A percentile compares a stretch with the other conserved stretches of the same genome.
These are phyloP conservation scores for Argentina silus DNA, from an alignment of 2,797 vertebrate genomes.

Conservation along the genomic window DNA sequence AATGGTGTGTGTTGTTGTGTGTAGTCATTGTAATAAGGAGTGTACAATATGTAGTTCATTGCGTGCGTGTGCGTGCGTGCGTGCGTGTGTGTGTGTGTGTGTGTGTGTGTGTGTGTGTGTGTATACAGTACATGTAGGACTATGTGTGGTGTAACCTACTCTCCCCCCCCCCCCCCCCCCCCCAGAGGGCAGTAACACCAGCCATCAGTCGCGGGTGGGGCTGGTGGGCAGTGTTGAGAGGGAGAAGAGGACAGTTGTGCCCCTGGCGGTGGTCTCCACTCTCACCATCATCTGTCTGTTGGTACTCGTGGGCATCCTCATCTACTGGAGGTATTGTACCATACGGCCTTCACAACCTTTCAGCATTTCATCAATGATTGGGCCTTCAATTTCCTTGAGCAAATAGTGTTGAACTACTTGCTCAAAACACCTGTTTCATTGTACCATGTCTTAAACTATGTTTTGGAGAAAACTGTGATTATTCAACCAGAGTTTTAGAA, in stretches of 20 bases:
- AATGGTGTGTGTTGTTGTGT: background rate
- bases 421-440: too few species aligned
- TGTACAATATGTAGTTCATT: too few species aligned
- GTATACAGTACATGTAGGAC: background rate
- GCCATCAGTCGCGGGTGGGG: conserved; percentile 92
- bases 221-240: conserved; percentile 86
- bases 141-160: background rate
- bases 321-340: conserved; percentile 93
- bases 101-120: background rate
- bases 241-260: conserved; percentile 91
- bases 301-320: conserved; percentile 96
- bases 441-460: too few species aligned
- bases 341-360: too few species aligned
- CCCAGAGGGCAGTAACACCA: conserved; percentile 98
- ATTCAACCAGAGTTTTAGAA: too few species aligned
- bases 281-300: conserved; percentile 96
- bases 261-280: conserved; percentile 93
- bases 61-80: too few species aligned
- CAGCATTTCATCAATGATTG: too few species aligned
- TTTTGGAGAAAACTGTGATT: too few species aligned
- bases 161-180: conserved; percentile 76
- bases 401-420: too few species aligned
- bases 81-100: too few species aligned
- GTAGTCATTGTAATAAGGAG: too few species aligned
- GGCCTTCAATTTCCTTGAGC: too few species aligned